Base-by-base conservation (phyloP, 2,888 invertebrate genomes). In the Rhorus exstirpatorius region DNA sequence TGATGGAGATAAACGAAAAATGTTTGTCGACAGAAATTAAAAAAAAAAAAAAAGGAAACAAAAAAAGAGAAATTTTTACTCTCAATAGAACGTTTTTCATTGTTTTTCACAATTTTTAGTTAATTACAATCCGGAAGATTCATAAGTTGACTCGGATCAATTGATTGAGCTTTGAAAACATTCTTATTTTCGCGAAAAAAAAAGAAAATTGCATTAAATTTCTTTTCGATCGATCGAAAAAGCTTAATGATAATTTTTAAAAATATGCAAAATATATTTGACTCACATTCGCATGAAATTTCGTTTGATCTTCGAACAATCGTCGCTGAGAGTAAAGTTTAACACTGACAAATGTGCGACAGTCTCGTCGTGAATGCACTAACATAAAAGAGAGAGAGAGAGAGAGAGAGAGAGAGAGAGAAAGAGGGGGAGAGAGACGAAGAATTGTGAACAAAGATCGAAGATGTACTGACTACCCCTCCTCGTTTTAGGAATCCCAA, bases 201-300 rank as follows among this genome's bases (percentile, higher is more conserved):
- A n/a, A n/a, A n/a, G n/a, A n/a, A n/a, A n/a, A n/a, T n/a, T n/a
- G n/a, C n/a, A n/a, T n/a, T n/a, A n/a, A n/a, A n/a, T n/a, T n/a
- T n/a, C n/a, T n/a, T n/a, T n/a, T n/a, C n/a, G n/a, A n/a, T n/a
- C n/a, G n/a, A n/a, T n/a, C n/a, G n/a, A n/a, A n/a, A n/a, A n/a
- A n/a, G n/a, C n/a, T n/a, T n/a, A n/a, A n/a, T n/a, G 12, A 60
- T 38, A 19, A 19, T 38, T 12, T 63, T 24, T 0, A n/a, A 21
- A n/a, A 41, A 12, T 61, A n/a, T n/a, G n/a, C n/a, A n/a, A n/a
- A n/a, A n/a, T n/a, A 41, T 63, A n/a, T 68, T 24, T 55, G 1
- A 70, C 60, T 68, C 60, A 77, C 77, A 21, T 68, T 26, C n/a
- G 49, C 12, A 61, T 68, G 24, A 49, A 68, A 49, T 14, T 8